phyloP scores from a whole-genome alignment of 2,113 vertebrate species.

The Ploceus nigricollis region DNA sequence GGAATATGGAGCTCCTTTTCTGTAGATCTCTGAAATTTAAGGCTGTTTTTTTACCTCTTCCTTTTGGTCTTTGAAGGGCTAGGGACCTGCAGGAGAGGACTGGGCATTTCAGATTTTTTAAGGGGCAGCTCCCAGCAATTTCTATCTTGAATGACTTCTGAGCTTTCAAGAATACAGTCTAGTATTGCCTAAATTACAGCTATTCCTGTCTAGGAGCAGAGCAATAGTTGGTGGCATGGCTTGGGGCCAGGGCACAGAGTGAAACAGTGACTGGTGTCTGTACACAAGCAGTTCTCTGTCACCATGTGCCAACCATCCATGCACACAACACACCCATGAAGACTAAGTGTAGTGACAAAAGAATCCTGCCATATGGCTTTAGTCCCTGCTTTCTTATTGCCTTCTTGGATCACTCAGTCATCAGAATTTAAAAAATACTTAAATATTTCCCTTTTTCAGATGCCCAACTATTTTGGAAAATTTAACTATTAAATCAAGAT shows the following conservation, averaged over 20 bases:
- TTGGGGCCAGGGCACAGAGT: not conserved
- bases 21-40: not conserved
- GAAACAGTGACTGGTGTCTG: not conserved
- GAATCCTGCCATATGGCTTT: not conserved
- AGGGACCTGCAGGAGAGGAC: not conserved
- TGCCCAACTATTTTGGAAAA: not conserved
- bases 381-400: not conserved
- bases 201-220: not conserved
- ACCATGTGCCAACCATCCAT: not conserved
- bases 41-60: not conserved
- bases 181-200: not conserved
- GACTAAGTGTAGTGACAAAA: not conserved
- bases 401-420: not conserved
- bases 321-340: not conserved
- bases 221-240: not conserved
- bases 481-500: not conserved
- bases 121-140: not conserved
- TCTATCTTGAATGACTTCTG: not conserved
- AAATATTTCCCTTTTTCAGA: not conserved
- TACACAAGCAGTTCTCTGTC: not conserved
- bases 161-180: not conserved
- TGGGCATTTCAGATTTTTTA: not conserved
- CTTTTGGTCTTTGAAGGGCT: not conserved
- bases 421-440: not conserved
- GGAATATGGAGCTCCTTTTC: not conserved